Evolutionary conservation across 2,113 vertebrate species (phyloP).

Genomic region (Odontophorus gujanensis): DNA sequence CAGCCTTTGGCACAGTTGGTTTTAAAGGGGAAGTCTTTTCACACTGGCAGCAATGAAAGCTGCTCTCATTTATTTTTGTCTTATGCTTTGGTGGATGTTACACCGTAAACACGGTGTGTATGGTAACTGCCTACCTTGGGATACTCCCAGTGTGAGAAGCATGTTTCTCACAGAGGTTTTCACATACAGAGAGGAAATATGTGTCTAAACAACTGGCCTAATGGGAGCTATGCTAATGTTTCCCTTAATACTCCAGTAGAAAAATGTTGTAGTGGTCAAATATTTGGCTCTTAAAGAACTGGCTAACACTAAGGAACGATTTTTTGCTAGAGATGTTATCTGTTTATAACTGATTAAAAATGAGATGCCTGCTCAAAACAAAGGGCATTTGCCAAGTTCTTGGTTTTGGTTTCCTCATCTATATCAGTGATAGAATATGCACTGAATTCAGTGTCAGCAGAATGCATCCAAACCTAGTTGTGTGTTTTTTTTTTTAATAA

Average conservation of each 20-base stretch:
- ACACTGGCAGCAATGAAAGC: background rate
- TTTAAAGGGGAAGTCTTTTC: background rate
- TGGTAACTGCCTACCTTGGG: conserved; percentile 18
- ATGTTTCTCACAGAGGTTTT: conserved; percentile 25
- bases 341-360: background rate
- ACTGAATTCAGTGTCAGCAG: background rate
- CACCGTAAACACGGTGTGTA: background rate
- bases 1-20: background rate
- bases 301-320: conserved; percentile 22
- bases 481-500: background rate
- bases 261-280: conserved; percentile 45
- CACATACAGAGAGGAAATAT: conserved; percentile 24
- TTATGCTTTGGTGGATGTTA: background rate
- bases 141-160: background rate
- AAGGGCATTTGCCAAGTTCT: background rate
- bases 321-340: background rate
- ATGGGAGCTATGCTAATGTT: conserved; percentile 37
- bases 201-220: background rate
- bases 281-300: conserved; percentile 32
- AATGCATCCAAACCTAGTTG: background rate
- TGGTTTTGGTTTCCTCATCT: background rate
- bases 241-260: conserved; percentile 40
- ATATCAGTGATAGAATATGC: background rate
- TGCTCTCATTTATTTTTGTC: background rate
- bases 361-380: background rate